These are phyloP conservation scores for Scelioninae gen. 1 DNA, from an alignment of 2,888 invertebrate genomes.

Conservation along the genomic window DNA sequence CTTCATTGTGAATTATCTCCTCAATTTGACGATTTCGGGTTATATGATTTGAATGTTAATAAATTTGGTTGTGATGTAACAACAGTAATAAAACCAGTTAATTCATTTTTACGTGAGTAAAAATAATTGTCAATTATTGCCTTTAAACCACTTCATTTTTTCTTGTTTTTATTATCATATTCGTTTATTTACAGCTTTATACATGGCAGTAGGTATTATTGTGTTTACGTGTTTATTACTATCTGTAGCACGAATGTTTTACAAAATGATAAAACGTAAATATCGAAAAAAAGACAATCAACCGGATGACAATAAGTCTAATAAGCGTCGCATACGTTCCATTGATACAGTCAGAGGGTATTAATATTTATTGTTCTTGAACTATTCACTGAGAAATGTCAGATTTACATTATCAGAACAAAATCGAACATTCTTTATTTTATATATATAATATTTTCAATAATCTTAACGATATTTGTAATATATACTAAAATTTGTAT, in stretches of 20 bases:
- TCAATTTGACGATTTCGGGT: conserved; percentile 89
- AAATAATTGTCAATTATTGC: background rate
- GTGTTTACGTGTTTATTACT: conserved; percentile 72
- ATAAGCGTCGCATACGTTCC: conserved; percentile 86
- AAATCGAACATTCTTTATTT: too few relatives aligned
- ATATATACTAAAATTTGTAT: too few relatives aligned
- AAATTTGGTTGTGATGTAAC: conserved; percentile 86
- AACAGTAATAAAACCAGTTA: conserved; percentile 88
- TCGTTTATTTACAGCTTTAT: conserved; percentile 75
- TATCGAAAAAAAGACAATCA: conserved; percentile 48
- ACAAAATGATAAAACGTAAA: conserved; percentile 52
- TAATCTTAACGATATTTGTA: too few relatives aligned
- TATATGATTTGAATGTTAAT: conserved; percentile 87
- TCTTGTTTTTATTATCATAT: background rate
- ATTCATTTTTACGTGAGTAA: conserved; percentile 89
- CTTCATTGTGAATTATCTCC: conserved; percentile 87
- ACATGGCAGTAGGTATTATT: conserved; percentile 73
- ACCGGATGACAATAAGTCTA: conserved; percentile 71
- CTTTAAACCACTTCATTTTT: conserved; percentile 1
- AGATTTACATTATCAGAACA: too few relatives aligned
- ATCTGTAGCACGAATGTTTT: conserved; percentile 68
- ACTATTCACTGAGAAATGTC: too few relatives aligned
- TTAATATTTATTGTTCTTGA: conserved; percentile 63
- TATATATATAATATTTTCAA: too few relatives aligned
- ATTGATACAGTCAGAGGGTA: conserved; percentile 93